These are phyloP conservation scores for Bubalus kerabau DNA, from an alignment of 2,113 vertebrate species.

Conservation along the genomic window DNA sequence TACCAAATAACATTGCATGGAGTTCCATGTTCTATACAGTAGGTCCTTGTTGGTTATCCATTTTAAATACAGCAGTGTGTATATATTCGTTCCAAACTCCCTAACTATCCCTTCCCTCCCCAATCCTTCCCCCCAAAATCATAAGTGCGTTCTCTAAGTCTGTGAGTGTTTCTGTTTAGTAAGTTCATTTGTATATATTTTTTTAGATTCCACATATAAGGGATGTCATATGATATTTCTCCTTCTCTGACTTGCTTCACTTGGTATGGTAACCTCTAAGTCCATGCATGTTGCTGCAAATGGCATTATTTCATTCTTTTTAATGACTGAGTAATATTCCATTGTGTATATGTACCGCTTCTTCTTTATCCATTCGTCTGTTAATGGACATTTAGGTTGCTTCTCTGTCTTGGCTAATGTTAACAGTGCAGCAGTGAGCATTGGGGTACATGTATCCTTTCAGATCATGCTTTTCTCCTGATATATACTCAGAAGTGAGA, in stretches of 20 bases:
- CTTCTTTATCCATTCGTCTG: background rate
- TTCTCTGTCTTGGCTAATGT: background rate
- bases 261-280: background rate
- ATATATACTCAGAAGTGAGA: background rate
- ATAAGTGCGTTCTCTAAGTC: background rate
- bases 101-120: background rate
- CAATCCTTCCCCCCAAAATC: background rate
- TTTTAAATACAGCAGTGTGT: background rate
- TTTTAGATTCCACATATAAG: background rate
- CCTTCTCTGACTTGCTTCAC: background rate
- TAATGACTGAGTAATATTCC: background rate
- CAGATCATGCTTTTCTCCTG: background rate
- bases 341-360: fast-evolving
- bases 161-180: background rate
- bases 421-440: background rate
- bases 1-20: background rate
- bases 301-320: background rate
- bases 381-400: background rate
- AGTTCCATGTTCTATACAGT: background rate
- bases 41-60: background rate
- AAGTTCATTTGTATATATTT: background rate
- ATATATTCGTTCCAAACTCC: background rate
- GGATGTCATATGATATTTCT: background rate
- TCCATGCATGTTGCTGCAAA: background rate
- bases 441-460: background rate